Percentiles rank a stretch among this genome's conserved stretches.
Evolutionary conservation across 92 coral and sea anemone species (phyloP).

Genomic region (Isaurus tuberculatus): DNA sequence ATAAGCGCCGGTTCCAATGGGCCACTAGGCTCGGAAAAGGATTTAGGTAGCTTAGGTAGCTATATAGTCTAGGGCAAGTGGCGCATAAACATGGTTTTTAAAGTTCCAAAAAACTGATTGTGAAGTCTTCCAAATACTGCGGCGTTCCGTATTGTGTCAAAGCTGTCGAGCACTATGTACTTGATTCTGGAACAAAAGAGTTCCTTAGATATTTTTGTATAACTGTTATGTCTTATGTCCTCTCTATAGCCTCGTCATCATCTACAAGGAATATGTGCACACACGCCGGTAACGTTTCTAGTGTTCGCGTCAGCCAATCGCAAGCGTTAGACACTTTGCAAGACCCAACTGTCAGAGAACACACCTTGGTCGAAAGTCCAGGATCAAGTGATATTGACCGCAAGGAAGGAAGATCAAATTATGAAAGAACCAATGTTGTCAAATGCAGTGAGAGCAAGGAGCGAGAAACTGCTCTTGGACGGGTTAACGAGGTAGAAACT

Average conservation of each 20-base stretch:
- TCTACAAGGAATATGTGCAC: constrained; percentile 6
- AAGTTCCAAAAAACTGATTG: too few species aligned
- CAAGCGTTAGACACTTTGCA: constrained; percentile 69
- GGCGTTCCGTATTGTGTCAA: too few species aligned
- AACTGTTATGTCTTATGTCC: neutral
- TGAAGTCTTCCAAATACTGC: too few species aligned
- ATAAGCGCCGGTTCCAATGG: too few species aligned
- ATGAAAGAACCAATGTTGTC: neutral
- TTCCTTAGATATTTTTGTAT: too few species aligned
- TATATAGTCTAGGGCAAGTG: too few species aligned
- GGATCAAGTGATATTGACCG: constrained; percentile 33
- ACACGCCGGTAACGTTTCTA: constrained; percentile 9
- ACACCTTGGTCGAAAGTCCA: constrained; percentile 9
- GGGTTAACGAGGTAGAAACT: constrained; percentile 75
- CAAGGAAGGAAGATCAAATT: constrained; percentile 1
- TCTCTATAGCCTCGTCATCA: constrained; percentile 20
- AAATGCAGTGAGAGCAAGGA: constrained; percentile 48
- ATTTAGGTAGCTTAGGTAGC: too few species aligned
- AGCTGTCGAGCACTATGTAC: too few species aligned
- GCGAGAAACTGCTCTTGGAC: constrained; percentile 54
- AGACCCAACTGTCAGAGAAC: constrained; percentile 50
- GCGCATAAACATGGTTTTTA: too few species aligned
- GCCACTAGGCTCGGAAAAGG: too few species aligned
- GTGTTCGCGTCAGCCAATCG: constrained; percentile 74
- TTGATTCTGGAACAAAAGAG: too few species aligned